Evolutionary conservation across 2,888 invertebrate species (phyloP), one percentile per base, ranked within the genome.

Genomic region (Oligia fasciuncula): DNA sequence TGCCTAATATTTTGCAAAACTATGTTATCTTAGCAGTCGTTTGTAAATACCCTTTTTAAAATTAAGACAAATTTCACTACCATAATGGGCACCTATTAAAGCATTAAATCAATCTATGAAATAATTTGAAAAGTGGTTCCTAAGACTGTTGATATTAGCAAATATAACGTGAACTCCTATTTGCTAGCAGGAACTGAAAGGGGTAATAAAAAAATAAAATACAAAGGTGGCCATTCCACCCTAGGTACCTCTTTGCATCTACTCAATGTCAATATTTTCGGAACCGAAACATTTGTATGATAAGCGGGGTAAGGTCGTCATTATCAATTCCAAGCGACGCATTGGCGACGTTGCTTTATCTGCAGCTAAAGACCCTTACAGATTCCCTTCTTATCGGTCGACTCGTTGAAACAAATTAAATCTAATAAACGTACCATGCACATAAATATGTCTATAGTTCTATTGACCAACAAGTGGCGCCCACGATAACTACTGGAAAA

Each of bases 221-320:
- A 49, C 23, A 77, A 77, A 35, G 54, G 9, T 49, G 14, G 60
- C n/a, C n/a, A 76, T 46, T 65, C 65, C 35, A 46, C 78, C 46
- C 78, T 43, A 40, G 29, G 29, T 29, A 29, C 29, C 11, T n/a
- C 60, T 63, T 54, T 17, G 4, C 5, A 49, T 49, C 13, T 49
- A 13, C 49, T 13, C 13, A 3, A 73, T 23, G 14, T 51, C 40
- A 40, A n/a, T 14, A 74, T 65, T n/a, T n/a, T 9, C 19, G 14
- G 17, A 17, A 72, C n/a, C 23, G 29, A 19, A 51, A 51, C 13
- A 43, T 43, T 51, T 23, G 29, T 23, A 43, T 6, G 43, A 43
- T 43, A 62, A 40, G 14, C 11, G 2, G 40, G 6, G 13, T 19
- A 8, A 19, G n/a, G 49, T 51, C 71, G 62, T 23, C 14, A 13